Percentiles rank a stretch among this genome's conserved stretches.
phyloP scores from a whole-genome alignment of 2,113 vertebrate genomes.

The cat (Felis catus) region F.catus_Fca126_mat1.0 CM031412.1:119963501-119964000 shows the following conservation, averaged over 20 bases:
- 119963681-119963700: neutral
- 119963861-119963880: neutral
- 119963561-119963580: neutral
- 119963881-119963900: accelerated
- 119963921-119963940: no score
- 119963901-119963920: neutral
- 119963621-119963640: neutral
- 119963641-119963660: neutral
- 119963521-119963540: neutral
- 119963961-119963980: neutral
- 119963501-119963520: neutral
- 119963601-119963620: neutral
- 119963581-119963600: neutral
- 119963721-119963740: neutral
- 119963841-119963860: neutral
- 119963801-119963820: neutral
- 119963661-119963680: neutral
- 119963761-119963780: neutral
- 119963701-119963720: neutral
- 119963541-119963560: neutral
- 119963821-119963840: neutral
- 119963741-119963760: neutral
- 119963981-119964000: neutral
- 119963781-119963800: neutral
- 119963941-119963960: neutral